Conservation (phyloP, 53 echinoderm and acorn worm genomes). For the Temnopleurus reevesii region DNA sequence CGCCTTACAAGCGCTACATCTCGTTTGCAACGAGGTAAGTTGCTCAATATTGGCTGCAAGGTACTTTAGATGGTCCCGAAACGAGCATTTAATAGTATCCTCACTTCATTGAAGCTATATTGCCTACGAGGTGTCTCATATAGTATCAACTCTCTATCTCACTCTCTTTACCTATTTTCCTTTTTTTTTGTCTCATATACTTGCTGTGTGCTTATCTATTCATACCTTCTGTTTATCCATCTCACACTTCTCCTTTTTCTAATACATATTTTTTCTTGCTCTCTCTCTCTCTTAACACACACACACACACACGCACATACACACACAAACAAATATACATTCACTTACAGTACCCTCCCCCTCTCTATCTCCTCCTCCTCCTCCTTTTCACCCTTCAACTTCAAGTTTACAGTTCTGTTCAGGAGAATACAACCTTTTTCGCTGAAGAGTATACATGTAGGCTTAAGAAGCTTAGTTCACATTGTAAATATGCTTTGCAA, state of each 20-base stretch:
- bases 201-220: not conserved
- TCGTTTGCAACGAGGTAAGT: slow-evolving; percentile 41
- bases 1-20: slow-evolving; percentile 25
- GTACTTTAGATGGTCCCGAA: slow-evolving; percentile 10
- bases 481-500: not conserved
- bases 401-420: not conserved
- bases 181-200: not conserved
- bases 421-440: not conserved
- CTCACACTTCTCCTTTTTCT: not conserved
- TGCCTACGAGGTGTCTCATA: not conserved
- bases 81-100: slow-evolving; percentile 23
- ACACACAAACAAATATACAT: too few species aligned
- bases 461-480: not conserved
- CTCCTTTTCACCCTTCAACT: not conserved
- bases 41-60: slow-evolving; percentile 12
- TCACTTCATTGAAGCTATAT: slow-evolving; percentile 1
- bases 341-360: too few species aligned
- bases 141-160: not conserved
- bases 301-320: too few species aligned
- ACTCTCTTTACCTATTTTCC: not conserved
- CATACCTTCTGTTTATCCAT: not conserved
- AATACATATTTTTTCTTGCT: too few species aligned
- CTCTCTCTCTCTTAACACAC: too few species aligned
- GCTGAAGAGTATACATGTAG: not conserved
- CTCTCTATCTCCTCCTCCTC: not conserved